Evolutionary conservation across 2,888 invertebrate species (phyloP), one percentile per base, ranked within the genome.

Genomic region (Perithous albicinctus): DNA sequence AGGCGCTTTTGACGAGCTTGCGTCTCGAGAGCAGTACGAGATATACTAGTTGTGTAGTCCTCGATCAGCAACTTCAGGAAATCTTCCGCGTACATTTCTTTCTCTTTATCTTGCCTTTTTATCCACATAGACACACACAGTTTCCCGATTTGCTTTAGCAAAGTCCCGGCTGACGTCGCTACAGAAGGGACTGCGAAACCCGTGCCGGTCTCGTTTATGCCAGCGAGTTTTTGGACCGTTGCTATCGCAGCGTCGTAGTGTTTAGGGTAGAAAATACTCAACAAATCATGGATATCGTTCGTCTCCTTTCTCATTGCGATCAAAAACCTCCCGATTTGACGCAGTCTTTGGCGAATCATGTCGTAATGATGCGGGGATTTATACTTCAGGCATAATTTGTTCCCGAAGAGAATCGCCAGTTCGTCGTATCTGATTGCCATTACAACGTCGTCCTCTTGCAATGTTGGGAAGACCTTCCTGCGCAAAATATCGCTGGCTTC

Each of bases 321-420:
- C 4, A 85, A 26, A 43, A 81, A 81, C 0, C 85, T 77, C 5
- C 82, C 81, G 8, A 84, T 41, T 23, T 74, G 69, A 41, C 81
- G 67, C 46, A 84, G 54, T 51, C 69, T 72, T 20, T 72, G 61
- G n/a, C 84, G 63, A 7, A 84, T 81, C 81, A 83, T 83, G 15
- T 80, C 76, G 12, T 72, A 78, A 41, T 75, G 69, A 20, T 81
- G 74, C 5, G 75, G 79, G 41, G 73, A 66, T n/a, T 56, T 73
- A 29, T 82, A 84, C 38, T 80, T 80, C 26, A 26, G 32, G 41
- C 83, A 85, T 10, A 82, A 32, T 20, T 82, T 75, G 18, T 84
- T 85, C 0, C 77, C 85, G 61, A 76, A 85, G 2, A 35, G 29
- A 0, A 82, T 78, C 1, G 74, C 32, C 1, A 84, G 63, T 15